Percentiles rank a stretch among this genome's conserved stretches.
phyloP scores from a whole-genome alignment of 1,140 invertebrate genomes.

The Euura lappo region DNA sequence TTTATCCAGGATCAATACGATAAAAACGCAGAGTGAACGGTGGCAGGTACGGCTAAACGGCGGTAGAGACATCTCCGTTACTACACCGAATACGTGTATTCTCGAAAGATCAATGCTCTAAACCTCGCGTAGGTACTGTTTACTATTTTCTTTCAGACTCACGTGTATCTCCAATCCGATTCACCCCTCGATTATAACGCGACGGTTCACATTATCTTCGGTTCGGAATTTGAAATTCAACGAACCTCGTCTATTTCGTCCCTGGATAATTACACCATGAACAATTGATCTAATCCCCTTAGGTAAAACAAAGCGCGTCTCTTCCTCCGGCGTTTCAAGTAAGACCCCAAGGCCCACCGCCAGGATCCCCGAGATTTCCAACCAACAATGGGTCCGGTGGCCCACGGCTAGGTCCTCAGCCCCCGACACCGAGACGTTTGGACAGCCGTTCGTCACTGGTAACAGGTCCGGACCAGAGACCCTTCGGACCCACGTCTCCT shows the following conservation, averaged over 20 bases:
- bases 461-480: constrained; percentile 6
- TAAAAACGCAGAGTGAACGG: constrained; percentile 44
- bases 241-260: no score
- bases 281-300: constrained; percentile 22
- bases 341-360: constrained; percentile 36
- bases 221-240: no score
- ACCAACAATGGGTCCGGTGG: constrained; percentile 44
- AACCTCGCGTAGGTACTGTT: background rate
- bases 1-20: constrained; percentile 44
- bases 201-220: no score
- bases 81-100: background rate
- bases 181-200: no score
- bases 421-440: constrained; percentile 51
- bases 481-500: constrained; percentile 24
- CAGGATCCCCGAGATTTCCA: constrained; percentile 37
- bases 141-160: no score
- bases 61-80: constrained; percentile 38
- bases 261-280: no score
- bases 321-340: constrained; percentile 36
- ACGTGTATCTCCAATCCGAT: no score
- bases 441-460: constrained; percentile 55
- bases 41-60: constrained; percentile 51
- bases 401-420: constrained; percentile 33
- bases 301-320: constrained; percentile 39
- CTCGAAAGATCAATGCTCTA: background rate